Evolutionary conservation across 2,797 vertebrate genomes (phyloP), one percentile per base, ranked within the genome.

Genomic region (Poecilia picta): DNA sequence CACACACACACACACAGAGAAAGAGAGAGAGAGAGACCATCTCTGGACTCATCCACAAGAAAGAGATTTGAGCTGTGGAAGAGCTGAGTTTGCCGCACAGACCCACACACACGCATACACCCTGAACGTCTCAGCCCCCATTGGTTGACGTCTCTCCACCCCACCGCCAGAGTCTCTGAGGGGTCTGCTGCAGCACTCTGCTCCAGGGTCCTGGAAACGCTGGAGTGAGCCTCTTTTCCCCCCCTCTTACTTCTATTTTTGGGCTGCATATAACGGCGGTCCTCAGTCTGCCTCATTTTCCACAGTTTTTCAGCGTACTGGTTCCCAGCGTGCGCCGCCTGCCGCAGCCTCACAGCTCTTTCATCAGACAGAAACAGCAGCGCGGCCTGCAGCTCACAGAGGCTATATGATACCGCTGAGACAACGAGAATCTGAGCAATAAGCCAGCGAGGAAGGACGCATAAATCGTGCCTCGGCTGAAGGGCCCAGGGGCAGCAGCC

Each of bases 111-210:
- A 80, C 80, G 78, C 78, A 75, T 85, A 85, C 86, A 89, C 82
- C 78, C 81, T 84, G 85, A 91, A 83, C 84, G 89, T 33, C 93
- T 93, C 88, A 90, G 92, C 91, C 93, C 90, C 94, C 89, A 96
- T 96, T 96, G 95, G 95, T 94, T 93, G 92, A 84, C 82, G 80
- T 91, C 90, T 94, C 93, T 93, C 94, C 94, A 95, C 94, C 93
- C 94, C 92, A 94, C 91, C 92, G 84, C 91, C 78, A 85, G 91
- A 94, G 91, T 94, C 92, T 95, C 95, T 88, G 91, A 93, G 93
- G 93, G 94, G 94, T 94, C 94, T 95, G 91, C 94, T 95, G 94
- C 93, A 95, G 93, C 81, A 87, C 90, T 92, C 88, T 90, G 93
- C 94, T 95, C 93, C 89, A 92, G 93, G 91, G 93, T 91, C 93